Evolutionary conservation across 2,797 vertebrate genomes (phyloP), one percentile per base, ranked within the genome.

Genomic region (Remorina albescens): DNA sequence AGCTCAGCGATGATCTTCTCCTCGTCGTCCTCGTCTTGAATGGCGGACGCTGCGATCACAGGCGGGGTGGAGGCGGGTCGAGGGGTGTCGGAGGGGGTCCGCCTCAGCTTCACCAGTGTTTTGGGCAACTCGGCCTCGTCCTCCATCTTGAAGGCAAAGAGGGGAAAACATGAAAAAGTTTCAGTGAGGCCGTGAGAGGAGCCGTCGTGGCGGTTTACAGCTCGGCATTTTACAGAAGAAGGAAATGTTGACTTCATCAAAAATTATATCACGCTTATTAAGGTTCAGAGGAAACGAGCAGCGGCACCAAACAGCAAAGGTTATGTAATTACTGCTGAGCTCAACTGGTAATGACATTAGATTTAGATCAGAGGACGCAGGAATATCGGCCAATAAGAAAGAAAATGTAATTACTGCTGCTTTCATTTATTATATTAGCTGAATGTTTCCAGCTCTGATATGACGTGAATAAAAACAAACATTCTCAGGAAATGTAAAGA

Each of bases 61-160:
- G 97, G 98, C 0, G 97, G 98, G 0, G 97, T 98, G 59, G 97
- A 98, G 0, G 97, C 96, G 0, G 97, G 97, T 9, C 97, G 93
- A 6, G 94, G 95, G 25, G 95, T 92, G 80, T 99, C 98, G 0
- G 96, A 97, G 34, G 96, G 95, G 0, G 96, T 94, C 49, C 97
- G 87, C 51, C 97, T 88, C 80, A 98, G 95, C 91, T 98, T 99
- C 85, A 98, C 94, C 0, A 97, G 82, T 4, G 86, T 83, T 44
- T 98, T 97, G n/a, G 96, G 91, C 78, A 96, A 84, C 69, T 98
- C 97, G 51, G 95, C 91, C 59, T 98, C 97, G 76, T 98, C 97
- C 55, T 96, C 96, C 0, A 95, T 93, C 84, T 98, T 92, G 84
- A 78, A 37, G 16, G 21, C 26, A 12, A 50, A 57, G 60, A 57